These are phyloP conservation scores for Schizopygopsis pylzovi DNA, from an alignment of 2,797 vertebrate species.

Conservation along the genomic window DNA sequence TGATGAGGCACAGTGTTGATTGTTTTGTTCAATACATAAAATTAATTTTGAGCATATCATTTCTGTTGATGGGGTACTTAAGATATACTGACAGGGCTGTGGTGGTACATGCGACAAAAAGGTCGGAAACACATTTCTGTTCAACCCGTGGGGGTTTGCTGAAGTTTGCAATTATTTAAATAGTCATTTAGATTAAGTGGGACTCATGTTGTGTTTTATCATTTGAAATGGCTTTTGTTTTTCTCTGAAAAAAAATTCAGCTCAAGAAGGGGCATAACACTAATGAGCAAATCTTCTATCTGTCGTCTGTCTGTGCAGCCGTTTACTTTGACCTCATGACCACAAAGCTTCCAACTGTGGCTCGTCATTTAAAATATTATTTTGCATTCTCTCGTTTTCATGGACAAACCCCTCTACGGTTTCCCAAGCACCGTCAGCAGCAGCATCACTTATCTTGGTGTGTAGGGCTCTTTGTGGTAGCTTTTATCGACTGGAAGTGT, in stretches of 20 bases:
- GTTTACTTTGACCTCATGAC: conserved; percentile 44
- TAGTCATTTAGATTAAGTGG: background rate
- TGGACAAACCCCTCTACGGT: background rate
- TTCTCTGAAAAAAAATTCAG: background rate
- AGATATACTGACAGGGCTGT: background rate
- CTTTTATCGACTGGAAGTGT: conserved; percentile 55
- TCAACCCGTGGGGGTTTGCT: background rate
- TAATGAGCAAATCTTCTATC: conserved; percentile 29
- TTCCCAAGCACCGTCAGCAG: conserved; percentile 28
- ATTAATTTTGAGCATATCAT: background rate
- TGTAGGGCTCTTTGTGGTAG: conserved; percentile 47
- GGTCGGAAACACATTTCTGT: background rate
- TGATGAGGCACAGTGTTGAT: background rate
- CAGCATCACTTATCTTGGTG: conserved; percentile 53
- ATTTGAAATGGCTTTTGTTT: background rate
- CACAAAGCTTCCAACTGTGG: background rate
- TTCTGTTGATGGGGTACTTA: background rate
- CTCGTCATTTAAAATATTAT: conserved; percentile 27
- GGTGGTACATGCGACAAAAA: background rate
- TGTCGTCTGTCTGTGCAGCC: conserved; percentile 6
- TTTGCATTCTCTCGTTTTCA: conserved; percentile 16
- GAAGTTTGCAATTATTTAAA: background rate
- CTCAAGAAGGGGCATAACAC: background rate
- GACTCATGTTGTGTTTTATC: background rate
- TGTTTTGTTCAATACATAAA: background rate